These are phyloP conservation scores for Chamaedrilus cognettii DNA, from an alignment of 2,888 invertebrate species.

Conservation along the genomic window DNA sequence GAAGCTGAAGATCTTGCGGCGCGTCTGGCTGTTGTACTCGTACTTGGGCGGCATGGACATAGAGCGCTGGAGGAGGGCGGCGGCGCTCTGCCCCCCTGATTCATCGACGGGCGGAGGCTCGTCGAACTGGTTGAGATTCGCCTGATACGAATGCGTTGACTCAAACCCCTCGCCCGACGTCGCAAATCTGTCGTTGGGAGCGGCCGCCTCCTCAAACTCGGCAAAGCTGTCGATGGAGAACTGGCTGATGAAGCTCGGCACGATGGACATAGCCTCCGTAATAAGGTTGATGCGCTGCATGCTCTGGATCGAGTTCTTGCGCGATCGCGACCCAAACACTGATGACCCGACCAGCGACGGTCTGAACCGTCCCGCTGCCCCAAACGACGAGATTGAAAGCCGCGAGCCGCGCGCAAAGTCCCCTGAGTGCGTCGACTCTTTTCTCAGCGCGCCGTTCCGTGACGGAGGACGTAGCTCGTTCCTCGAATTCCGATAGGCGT, in stretches of 20 bases:
- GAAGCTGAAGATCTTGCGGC: neutral
- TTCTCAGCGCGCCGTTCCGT: neutral
- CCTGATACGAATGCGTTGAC: neutral
- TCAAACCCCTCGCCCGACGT: neutral
- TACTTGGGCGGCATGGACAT: constrained; percentile 10
- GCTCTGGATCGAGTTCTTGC: neutral
- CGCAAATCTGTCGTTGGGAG: neutral
- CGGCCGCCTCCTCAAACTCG: neutral
- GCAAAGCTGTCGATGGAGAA: constrained; percentile 27
- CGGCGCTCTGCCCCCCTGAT: neutral
- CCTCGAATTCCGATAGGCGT: neutral
- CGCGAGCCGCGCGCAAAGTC: neutral
- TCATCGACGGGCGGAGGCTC: neutral
- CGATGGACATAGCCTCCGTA: constrained; percentile 30
- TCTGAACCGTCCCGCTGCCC: neutral
- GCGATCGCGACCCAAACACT: neutral
- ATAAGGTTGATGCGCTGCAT: constrained; percentile 25
- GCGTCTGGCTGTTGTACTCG: neutral
- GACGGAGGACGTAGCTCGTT: neutral
- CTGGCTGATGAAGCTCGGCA: constrained; percentile 28
- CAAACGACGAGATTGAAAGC: neutral
- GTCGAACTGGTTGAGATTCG: constrained; percentile 7
- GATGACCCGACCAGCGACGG: constrained; percentile 9
- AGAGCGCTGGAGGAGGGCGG: constrained; percentile 1
- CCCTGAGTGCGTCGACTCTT: neutral